Percentiles rank a stretch among this genome's conserved stretches.
Conservation (phyloP, 23 tunicate species). For the Ascidia mentula region DNA sequence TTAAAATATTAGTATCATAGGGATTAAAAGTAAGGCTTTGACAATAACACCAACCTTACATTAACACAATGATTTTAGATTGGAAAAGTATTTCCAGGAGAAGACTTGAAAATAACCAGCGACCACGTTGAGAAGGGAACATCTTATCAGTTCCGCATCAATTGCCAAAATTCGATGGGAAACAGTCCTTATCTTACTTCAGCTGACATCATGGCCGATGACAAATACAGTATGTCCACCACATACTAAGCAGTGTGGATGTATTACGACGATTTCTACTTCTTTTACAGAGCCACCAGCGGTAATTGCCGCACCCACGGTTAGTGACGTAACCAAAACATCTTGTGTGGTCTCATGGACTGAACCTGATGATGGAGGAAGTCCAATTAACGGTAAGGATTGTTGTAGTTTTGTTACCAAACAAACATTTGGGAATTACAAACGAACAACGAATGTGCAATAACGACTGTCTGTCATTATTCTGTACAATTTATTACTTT, state of each 20-base stretch:
- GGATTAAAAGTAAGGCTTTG: too few relatives aligned
- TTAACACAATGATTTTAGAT: too few relatives aligned
- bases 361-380: constrained; percentile 91
- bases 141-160: constrained; percentile 69
- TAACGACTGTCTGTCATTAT: too few relatives aligned
- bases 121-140: constrained; percentile 87
- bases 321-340: constrained; percentile 67
- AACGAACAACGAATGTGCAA: too few relatives aligned
- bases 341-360: constrained; percentile 73
- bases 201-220: constrained; percentile 81
- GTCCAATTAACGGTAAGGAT: constrained; percentile 64
- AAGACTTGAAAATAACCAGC: constrained; percentile 42
- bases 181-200: constrained; percentile 51
- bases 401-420: too few relatives aligned
- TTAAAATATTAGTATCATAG: too few relatives aligned
- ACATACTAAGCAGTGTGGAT: background rate
- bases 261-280: background rate
- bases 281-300: constrained; percentile 77
- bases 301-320: constrained; percentile 54
- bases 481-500: too few relatives aligned
- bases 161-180: constrained; percentile 70
- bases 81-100: constrained; percentile 85
- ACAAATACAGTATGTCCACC: constrained; percentile 73
- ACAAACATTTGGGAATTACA: too few relatives aligned
- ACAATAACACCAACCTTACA: too few relatives aligned